Evolutionary conservation across 2,888 invertebrate genomes (phyloP), one percentile per base, ranked within the genome.

Genomic region (Perizoma flavofasciatum): DNA sequence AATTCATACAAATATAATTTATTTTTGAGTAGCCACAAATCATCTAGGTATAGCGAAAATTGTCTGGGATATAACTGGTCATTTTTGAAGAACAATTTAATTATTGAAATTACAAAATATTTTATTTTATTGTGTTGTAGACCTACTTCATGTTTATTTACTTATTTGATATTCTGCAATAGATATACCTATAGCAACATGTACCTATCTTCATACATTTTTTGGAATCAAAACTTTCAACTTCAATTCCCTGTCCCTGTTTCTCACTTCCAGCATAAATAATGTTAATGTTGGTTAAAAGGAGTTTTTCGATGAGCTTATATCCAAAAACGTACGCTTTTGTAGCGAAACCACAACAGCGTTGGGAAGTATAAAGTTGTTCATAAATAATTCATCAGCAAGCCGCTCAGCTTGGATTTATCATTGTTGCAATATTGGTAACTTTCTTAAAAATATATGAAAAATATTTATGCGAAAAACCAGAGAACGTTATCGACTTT

Each of bases 221-320:
- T n/a, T n/a, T n/a, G n/a, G n/a, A n/a, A n/a, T n/a, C 41, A 35
- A 45, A 47, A 61, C 61, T 62, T 66, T 68, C 66, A 52, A 35
- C 55, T 45, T 9, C 55, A 55, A 58, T 34, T 58, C 52, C 47
- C 46, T 53, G 44, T 6, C 66, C 69, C 66, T 65, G 57, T 63
- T 67, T 67, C 74, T 58, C 54, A 45, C 49, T 59, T 44, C 10
- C 55, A 32, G 79, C 83, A 83, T 87, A 89, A 89, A 88, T 88
- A 89, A 89, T 87, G 85, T 86, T 85, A 88, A 89, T 88, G 80
- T 73, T 64, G 75, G 77, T 82, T 86, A 88, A 88, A 88, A 85
- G 85, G 84, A 81, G 83, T 85, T 88, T 61, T 88, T 87, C 85
- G 81, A 85, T 85, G 85, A 86, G 89, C 86, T 88, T 85, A 85